Evolutionary conservation across 2,797 vertebrate species (phyloP), one percentile per base, ranked within the genome.

Genomic region (Mastacembelus armatus): DNA sequence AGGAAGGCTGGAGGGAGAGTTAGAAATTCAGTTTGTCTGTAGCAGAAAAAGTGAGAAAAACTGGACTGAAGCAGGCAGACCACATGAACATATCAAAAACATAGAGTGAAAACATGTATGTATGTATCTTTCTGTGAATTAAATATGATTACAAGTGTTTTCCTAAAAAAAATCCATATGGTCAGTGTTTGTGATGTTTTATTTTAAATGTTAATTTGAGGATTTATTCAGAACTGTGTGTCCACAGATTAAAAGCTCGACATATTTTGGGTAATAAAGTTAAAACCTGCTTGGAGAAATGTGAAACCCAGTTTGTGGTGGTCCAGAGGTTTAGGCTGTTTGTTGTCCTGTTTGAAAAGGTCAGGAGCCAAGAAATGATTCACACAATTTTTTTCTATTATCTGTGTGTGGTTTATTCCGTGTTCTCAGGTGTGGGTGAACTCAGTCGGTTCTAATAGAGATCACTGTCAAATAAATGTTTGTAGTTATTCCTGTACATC

Each of bases 121-220:
- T 27, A 19, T 58, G 66, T 77, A 39, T n/a, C n/a, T n/a, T n/a
- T 78, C 72, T 79, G 79, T 74, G 72, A 87, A 70, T 21, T 71
- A 51, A 72, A 67, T 75, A 22, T 0, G 1, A 38, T 2, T 32
- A 10, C 32, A 61, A 64, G 40, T 47, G 30, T 62, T 61, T 64
- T 48, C 52, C 43, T 56, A 58, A 63, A 44, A 77, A 54, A 58
- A 57, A 66, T 63, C 52, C 73, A 49, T 66, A 4, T 50, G 27
- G 51, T 83, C 58, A 26, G 56, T 36, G 27, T 71, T 66, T 74
- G 66, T 74, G 43, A 29, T 71, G 79, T 65, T 77, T 80, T 85
- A 62, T 72, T 74, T 79, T 36, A 55, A 71, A 81, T 67, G 66
- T 88, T n/a, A n/a, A n/a, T n/a, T n/a, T n/a, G n/a, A n/a, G n/a